Conservation (phyloP, 2,113 vertebrate species). For the Octodon degus region DNA sequence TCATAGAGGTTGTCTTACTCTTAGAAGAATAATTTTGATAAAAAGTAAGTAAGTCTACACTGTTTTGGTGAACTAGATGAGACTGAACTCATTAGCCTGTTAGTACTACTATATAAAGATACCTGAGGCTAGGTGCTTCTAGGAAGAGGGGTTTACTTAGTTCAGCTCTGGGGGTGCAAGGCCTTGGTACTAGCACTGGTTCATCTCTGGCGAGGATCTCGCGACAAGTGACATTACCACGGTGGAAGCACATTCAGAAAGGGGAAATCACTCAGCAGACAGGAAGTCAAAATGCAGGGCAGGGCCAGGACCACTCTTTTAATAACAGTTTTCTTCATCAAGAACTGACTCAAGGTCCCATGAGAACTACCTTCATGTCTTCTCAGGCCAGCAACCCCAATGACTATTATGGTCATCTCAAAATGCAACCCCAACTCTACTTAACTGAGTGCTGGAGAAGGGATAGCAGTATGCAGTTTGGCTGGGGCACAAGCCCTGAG, state of each 20-base stretch:
- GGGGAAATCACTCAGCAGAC: not conserved
- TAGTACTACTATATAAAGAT: not conserved
- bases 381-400: not conserved
- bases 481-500: not conserved
- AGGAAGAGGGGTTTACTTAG: not conserved
- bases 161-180: not conserved
- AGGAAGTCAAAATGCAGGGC: not conserved
- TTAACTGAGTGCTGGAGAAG: not conserved
- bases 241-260: too few species aligned
- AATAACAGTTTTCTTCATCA: not conserved
- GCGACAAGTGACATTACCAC: not conserved
- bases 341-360: not conserved
- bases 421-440: not conserved
- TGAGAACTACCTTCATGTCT: not conserved
- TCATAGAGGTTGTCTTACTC: not conserved
- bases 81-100: not conserved
- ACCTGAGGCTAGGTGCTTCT: too few species aligned
- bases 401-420: not conserved
- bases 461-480: rapidly evolving
- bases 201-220: not conserved
- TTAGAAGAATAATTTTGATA: not conserved
- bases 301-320: not conserved
- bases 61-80: not conserved
- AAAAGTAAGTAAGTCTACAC: not conserved
- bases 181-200: too few species aligned